Evolutionary conservation across 2,113 vertebrate species (phyloP).

Genomic region (Uria lomvia): DNA sequence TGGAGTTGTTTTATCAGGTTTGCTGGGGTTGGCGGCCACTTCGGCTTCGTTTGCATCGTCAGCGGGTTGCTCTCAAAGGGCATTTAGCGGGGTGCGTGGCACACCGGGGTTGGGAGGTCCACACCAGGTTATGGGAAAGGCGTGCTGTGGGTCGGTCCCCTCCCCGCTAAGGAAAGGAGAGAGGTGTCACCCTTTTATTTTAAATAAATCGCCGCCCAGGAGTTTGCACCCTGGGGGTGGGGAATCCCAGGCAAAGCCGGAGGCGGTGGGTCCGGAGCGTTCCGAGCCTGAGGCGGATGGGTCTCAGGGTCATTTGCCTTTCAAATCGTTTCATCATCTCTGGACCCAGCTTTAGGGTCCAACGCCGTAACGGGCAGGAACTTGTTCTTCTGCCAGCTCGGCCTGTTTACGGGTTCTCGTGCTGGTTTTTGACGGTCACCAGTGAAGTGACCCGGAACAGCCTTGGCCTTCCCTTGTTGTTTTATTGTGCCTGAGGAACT

Average conservation of each 20-base stretch:
- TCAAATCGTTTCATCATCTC: neutral
- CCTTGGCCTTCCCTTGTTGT: neutral
- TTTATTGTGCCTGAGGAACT: neutral
- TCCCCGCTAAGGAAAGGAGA: neutral
- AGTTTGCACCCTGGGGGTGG: neutral
- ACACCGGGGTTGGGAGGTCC: too few relatives aligned
- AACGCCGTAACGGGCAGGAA: neutral
- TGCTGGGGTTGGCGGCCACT: neutral
- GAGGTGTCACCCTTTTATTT: neutral
- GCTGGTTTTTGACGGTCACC: neutral
- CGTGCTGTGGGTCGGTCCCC: rapidly evolving
- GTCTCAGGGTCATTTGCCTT: neutral
- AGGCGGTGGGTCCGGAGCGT: rapidly evolving
- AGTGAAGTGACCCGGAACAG: neutral
- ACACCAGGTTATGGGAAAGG: rapidly evolving
- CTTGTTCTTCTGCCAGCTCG: neutral
- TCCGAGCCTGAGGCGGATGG: rapidly evolving
- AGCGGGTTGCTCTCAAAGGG: rapidly evolving
- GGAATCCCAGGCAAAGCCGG: neutral
- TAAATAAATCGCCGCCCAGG: rapidly evolving
- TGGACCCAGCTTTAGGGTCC: neutral
- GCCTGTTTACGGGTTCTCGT: neutral
- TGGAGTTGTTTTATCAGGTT: rapidly evolving
- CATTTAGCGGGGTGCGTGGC: rapidly evolving
- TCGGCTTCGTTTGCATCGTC: rapidly evolving